These are phyloP conservation scores for Bombus huntii DNA, from an alignment of 1,140 invertebrate species.

Conservation along the genomic window DNA sequence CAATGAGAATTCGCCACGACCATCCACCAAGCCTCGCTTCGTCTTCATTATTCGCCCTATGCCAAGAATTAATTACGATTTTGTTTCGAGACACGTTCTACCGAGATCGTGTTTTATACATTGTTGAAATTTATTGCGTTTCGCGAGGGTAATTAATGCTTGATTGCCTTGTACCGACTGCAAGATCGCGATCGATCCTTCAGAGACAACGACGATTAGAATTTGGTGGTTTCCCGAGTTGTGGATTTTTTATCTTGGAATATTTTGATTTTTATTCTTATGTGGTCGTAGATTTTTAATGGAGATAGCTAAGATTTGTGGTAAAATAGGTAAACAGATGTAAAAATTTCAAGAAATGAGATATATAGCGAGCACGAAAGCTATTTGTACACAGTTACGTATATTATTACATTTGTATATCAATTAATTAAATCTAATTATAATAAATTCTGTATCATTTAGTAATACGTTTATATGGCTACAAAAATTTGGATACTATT, in stretches of 20 bases:
- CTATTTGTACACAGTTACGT: no score
- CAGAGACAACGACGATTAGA: not conserved
- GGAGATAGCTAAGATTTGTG: no score
- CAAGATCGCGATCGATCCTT: not conserved
- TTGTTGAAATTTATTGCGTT: not conserved
- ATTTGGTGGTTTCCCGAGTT: not conserved
- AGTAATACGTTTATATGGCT: no score
- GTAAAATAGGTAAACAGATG: no score
- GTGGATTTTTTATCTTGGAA: not conserved
- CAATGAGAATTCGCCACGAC: slow-evolving; percentile 12
- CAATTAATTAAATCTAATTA: no score
- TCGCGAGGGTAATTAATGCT: not conserved
- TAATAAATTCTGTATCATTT: no score
- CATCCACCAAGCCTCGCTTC: slow-evolving; percentile 6
- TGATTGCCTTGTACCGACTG: not conserved
- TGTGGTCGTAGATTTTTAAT: no score
- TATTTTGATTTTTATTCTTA: no score
- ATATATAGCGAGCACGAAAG: no score
- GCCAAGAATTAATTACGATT: slow-evolving; percentile 9
- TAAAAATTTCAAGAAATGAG: no score
- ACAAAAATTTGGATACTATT: no score
- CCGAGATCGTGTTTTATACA: not conserved
- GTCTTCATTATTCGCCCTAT: slow-evolving; percentile 27
- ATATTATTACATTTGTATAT: no score
- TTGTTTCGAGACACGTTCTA: not conserved